Conservation (phyloP, 2,113 vertebrate species). For the Cynoglossus semilaevis region DNA sequence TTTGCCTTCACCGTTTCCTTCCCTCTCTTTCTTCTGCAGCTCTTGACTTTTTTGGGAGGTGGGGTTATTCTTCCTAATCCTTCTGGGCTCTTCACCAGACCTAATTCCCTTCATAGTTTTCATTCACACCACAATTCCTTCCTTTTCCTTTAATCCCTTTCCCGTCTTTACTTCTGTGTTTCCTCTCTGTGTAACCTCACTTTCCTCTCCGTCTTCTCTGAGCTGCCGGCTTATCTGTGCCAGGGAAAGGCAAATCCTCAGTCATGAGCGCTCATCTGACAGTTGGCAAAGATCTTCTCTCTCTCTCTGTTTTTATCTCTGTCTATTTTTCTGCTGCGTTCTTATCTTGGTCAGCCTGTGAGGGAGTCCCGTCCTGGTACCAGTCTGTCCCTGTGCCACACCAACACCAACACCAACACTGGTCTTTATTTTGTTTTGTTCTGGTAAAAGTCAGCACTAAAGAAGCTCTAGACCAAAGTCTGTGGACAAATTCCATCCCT, state of each 20-base stretch:
- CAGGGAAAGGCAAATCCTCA: slow-evolving; percentile 55
- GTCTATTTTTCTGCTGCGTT: slow-evolving; percentile 10
- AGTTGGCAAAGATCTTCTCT: slow-evolving; percentile 41
- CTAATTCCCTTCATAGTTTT: slow-evolving; percentile 46
- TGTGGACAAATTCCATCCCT: not conserved
- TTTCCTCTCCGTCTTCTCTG: slow-evolving; percentile 25
- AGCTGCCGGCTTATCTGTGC: slow-evolving; percentile 69
- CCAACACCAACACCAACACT: slow-evolving; percentile 30
- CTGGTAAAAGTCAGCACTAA: not conserved
- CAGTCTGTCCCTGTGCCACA: slow-evolving; percentile 41
- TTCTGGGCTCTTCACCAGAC: slow-evolving; percentile 43
- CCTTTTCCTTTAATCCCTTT: slow-evolving; percentile 34
- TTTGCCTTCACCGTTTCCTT: not conserved
- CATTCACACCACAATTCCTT: slow-evolving; percentile 34
- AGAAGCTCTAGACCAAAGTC: not conserved
- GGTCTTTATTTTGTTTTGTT: slow-evolving; percentile 14
- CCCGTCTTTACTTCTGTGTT: slow-evolving; percentile 30
- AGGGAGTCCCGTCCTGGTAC: slow-evolving; percentile 86
- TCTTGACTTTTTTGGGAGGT: slow-evolving; percentile 3
- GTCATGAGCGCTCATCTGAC: slow-evolving; percentile 75
- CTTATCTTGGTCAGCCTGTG: slow-evolving; percentile 60
- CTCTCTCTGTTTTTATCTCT: not conserved
- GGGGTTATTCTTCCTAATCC: slow-evolving; percentile 46
- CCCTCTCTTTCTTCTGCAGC: not conserved
- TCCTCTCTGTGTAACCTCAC: slow-evolving; percentile 73